These are phyloP conservation scores for Chrysodeixis includens DNA, from an alignment of 2,888 invertebrate species.

Conservation along the genomic window DNA sequence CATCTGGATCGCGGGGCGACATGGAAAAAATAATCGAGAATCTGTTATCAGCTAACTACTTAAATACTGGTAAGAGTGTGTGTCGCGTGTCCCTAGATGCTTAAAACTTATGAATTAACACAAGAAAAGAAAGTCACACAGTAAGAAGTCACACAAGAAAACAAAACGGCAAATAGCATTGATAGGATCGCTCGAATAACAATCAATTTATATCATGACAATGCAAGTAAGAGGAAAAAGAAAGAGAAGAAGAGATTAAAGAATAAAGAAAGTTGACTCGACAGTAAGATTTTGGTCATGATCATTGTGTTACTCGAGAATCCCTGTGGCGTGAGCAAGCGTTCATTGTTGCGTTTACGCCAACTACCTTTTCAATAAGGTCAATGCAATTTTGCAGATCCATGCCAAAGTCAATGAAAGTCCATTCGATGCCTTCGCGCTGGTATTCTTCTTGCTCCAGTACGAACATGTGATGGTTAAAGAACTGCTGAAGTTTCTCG, in stretches of 20 bases:
- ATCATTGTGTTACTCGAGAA: slow-evolving; percentile 70
- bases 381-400: slow-evolving; percentile 98
- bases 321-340: slow-evolving; percentile 86
- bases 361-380: slow-evolving; percentile 97
- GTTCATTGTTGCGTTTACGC: slow-evolving; percentile 86
- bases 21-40: slow-evolving; percentile 76
- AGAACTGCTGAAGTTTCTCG: slow-evolving; percentile 99
- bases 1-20: slow-evolving; percentile 90
- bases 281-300: slow-evolving; percentile 46
- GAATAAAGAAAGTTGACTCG: background rate
- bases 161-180: slow-evolving; percentile 80
- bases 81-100: slow-evolving; percentile 60
- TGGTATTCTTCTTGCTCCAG: slow-evolving; percentile 99
- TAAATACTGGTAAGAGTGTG: slow-evolving; percentile 44
- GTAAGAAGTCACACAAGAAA: slow-evolving; percentile 73
- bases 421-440: slow-evolving; percentile 98
- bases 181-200: slow-evolving; percentile 76
- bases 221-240: background rate
- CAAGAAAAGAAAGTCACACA: slow-evolving; percentile 71
- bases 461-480: slow-evolving; percentile 99
- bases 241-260: background rate
- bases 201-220: slow-evolving; percentile 27
- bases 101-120: slow-evolving; percentile 59
- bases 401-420: slow-evolving; percentile 99
- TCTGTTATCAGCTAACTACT: slow-evolving; percentile 57